Evolutionary conservation across 1,140 invertebrate species (phyloP).

Genomic region (Tetramorium alpestre): DNA sequence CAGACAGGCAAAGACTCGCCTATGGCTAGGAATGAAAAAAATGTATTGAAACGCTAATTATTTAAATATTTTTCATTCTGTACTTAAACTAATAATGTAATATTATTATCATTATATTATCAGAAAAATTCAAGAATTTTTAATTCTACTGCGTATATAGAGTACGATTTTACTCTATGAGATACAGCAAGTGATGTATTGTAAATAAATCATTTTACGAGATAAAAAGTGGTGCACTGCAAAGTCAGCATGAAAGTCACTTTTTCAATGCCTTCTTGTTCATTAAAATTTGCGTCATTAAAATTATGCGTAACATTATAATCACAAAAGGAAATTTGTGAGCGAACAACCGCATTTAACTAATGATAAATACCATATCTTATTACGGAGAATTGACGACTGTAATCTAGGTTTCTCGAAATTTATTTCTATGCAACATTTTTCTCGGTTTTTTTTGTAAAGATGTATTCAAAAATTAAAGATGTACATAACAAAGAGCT

Average conservation of each 20-base stretch:
- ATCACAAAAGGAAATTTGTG: neutral
- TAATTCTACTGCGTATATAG: neutral
- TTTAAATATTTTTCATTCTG: neutral
- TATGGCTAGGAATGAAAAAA: neutral
- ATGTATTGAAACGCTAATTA: neutral
- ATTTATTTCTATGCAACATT: neutral
- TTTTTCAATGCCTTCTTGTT: neutral
- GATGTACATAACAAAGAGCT: too few relatives aligned
- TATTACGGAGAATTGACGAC: neutral
- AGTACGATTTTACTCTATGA: neutral
- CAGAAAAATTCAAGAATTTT: neutral
- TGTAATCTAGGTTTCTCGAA: neutral
- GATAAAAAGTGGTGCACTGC: neutral
- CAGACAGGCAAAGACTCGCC: neutral
- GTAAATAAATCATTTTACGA: neutral
- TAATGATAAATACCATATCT: neutral
- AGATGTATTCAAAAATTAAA: neutral
- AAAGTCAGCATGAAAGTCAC: neutral
- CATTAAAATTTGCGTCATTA: neutral
- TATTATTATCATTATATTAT: neutral
- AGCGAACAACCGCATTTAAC: conserved; percentile 17
- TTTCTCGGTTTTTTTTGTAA: neutral
- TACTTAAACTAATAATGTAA: neutral
- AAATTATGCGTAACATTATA: conserved; percentile 8
- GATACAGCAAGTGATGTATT: neutral